Percentiles rank a stretch among this genome's conserved stretches.
Conservation (phyloP, 2,113 vertebrate species). For the Phodopus roborovskii region DNA sequence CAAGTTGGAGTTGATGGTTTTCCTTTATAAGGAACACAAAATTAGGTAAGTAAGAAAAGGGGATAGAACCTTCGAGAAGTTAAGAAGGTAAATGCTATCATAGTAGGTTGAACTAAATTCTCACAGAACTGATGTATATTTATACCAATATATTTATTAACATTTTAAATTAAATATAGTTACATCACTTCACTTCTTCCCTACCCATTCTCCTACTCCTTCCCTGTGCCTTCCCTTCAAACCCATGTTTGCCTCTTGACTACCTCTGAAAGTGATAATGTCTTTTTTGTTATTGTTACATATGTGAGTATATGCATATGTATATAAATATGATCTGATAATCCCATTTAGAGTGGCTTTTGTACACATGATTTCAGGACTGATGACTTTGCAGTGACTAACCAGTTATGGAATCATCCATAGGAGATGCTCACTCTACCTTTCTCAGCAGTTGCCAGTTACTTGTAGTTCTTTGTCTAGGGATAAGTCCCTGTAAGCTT, state of each 20-base stretch:
- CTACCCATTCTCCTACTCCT: background rate
- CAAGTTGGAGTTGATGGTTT: background rate
- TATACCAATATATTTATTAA: background rate
- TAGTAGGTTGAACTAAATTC: background rate
- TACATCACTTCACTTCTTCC: background rate
- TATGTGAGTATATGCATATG: background rate
- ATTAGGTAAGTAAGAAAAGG: background rate
- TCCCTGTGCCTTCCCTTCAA: background rate
- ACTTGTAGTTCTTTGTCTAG: background rate
- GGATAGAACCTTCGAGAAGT: background rate
- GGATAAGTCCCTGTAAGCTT: background rate
- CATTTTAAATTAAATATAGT: background rate
- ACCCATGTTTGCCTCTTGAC: background rate
- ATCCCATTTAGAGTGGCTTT: background rate
- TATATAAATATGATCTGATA: background rate
- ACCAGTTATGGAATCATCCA: background rate
- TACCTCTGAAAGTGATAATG: background rate
- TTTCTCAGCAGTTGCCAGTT: background rate
- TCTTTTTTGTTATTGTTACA: background rate
- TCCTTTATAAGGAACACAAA: background rate
- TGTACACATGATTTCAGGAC: background rate
- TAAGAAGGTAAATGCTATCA: background rate
- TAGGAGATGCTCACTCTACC: background rate
- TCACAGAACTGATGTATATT: background rate
- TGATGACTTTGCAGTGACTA: background rate